Conservation (phyloP, 2,888 invertebrate species). For the Seira musarum region DNA sequence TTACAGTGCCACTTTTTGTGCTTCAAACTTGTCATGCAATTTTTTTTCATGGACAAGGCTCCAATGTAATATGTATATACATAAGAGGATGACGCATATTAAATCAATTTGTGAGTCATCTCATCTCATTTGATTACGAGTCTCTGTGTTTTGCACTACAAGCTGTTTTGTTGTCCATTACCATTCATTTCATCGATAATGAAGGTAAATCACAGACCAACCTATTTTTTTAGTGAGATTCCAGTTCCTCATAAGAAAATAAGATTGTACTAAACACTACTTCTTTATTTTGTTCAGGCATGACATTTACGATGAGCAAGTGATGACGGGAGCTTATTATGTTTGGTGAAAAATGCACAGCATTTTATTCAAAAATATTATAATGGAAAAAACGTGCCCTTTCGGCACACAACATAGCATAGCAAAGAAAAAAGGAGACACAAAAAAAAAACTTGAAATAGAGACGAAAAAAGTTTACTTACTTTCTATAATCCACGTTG, state of each 20-base stretch:
- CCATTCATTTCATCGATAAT: slow-evolving; percentile 31
- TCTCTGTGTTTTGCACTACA: too few relatives aligned
- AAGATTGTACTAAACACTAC: slow-evolving; percentile 26
- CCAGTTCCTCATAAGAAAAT: too few relatives aligned
- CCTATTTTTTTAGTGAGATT: slow-evolving; percentile 15
- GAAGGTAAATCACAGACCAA: slow-evolving; percentile 40
- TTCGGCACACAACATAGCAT: slow-evolving; percentile 29
- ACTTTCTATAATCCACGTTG: slow-evolving; percentile 29
- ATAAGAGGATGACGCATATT: too few relatives aligned
- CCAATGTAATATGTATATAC: too few relatives aligned
- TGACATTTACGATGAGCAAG: slow-evolving; percentile 37
- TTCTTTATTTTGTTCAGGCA: slow-evolving; percentile 20
- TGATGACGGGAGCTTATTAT: slow-evolving; percentile 23
- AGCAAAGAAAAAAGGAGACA: too few relatives aligned
- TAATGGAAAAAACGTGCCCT: slow-evolving; percentile 49
- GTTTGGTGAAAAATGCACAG: slow-evolving; percentile 6
- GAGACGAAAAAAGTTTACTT: background rate
- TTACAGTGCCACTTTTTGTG: too few relatives aligned
- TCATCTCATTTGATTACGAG: too few relatives aligned
- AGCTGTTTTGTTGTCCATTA: too few relatives aligned
- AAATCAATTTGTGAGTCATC: too few relatives aligned
- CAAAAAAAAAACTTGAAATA: slow-evolving; percentile 7
- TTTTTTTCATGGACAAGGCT: too few relatives aligned
- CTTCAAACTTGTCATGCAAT: too few relatives aligned
- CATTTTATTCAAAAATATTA: slow-evolving; percentile 22